A percentile compares a stretch with the other conserved stretches of the same genome.
phyloP scores from a whole-genome alignment of 2,888 invertebrate species.

The Clanis bilineata region DNA sequence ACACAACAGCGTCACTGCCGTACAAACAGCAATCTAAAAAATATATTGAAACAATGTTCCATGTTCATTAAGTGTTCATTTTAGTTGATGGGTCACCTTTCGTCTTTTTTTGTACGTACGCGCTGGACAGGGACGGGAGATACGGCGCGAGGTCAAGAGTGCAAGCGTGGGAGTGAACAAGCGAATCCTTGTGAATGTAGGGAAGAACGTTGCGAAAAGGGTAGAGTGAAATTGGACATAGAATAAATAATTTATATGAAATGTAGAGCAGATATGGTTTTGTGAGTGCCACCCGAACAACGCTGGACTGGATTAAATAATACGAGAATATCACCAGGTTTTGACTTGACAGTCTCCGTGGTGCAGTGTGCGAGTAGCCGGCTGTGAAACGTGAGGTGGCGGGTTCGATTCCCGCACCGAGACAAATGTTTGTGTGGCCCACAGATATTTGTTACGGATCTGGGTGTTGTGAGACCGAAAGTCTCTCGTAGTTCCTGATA shows the following conservation, averaged over 20 bases:
- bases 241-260: neutral
- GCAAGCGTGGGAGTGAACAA: slow-evolving; percentile 33
- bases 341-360: no score
- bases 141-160: slow-evolving; percentile 45
- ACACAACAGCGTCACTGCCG: neutral
- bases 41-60: slow-evolving; percentile 13
- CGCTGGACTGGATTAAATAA: no score
- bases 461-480: no score
- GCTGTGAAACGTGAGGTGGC: no score
- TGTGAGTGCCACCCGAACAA: neutral
- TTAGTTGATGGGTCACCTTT: slow-evolving; percentile 12
- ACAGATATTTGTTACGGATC: no score
- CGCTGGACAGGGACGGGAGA: slow-evolving; percentile 39
- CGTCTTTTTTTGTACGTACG: slow-evolving; percentile 19
- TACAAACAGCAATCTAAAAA: slow-evolving; percentile 4
- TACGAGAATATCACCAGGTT: no score
- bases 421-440: no score
- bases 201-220: slow-evolving; percentile 32
- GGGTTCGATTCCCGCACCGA: no score
- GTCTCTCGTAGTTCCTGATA: no score
- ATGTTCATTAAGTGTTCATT: slow-evolving; percentile 14
- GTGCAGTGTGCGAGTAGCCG: no score
- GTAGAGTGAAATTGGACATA: slow-evolving; percentile 42
- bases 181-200: slow-evolving; percentile 22
- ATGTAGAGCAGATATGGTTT: neutral